Base-by-base conservation (phyloP, 1,140 invertebrate genomes). In the Eriosoma lanigerum region DNA sequence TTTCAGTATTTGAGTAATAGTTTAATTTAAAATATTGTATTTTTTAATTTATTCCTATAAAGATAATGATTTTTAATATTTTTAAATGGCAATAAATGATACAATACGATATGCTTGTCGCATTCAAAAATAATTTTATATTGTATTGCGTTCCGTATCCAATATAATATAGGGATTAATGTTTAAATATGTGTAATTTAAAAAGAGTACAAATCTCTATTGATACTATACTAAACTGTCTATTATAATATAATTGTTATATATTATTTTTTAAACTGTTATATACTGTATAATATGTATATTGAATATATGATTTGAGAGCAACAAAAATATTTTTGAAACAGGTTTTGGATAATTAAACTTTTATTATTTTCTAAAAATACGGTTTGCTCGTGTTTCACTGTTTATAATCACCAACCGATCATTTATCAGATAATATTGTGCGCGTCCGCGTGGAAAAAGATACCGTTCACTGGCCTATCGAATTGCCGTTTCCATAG, bases 381-480 rank as follows among this genome's bases (percentile, higher is more conserved):
- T 8, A 29, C 24, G 15, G 19, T 46, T 66, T 4, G 38, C 12
- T 38, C 17, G 5, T 66, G 64, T 66, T 17, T 24, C 46, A 72
- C 48, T 72, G 24, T 72, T 50, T 29, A 72, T 52, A 52, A 26
- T 52, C 19, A 29, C 8, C 26, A 9, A 52, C 24, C 1, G 19
- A 72, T 29, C 12, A 72, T 72, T 50, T 29, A 2, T 50, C 17
- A 9, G 17, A 44, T 38, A 44, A 76, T 56, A 60, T n/a, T 76
- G 54, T 62, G 72, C 8, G 75, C 38, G 56, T 78, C 21, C 44
- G 13, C 54, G 38, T 78, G 75, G 72, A 78, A 78, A 78, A 62
- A 13, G 12, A 52, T 72, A 52, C 46, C 48, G 68, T 72, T 72
- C 9, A 13, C 26, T 12, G 10, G 24, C 26, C 24, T 72, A 17